phyloP scores from a whole-genome alignment of 2,888 invertebrate species.

The Micropterix aruncella region DNA sequence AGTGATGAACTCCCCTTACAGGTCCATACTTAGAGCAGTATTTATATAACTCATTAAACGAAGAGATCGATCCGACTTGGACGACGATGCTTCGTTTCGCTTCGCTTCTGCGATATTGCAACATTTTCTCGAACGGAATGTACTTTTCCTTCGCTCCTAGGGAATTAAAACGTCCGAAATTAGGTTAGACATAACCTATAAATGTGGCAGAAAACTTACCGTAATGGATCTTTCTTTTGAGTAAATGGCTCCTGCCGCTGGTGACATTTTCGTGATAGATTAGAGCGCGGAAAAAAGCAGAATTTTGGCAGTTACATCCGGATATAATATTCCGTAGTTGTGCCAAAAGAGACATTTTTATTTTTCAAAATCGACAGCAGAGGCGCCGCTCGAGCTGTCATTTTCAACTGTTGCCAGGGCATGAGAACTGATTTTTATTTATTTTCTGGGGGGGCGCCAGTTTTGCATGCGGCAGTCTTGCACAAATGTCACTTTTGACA shows the following conservation, averaged over 20 bases:
- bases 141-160: neutral
- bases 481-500: no score
- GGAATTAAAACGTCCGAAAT: no score
- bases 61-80: constrained; percentile 60
- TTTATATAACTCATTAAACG: constrained; percentile 48
- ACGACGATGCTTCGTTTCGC: constrained; percentile 58
- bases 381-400: no score
- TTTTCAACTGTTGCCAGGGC: no score
- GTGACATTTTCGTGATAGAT: neutral
- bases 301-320: neutral
- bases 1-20: constrained; percentile 53
- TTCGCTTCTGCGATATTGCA: constrained; percentile 43
- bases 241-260: neutral
- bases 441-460: no score
- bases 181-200: neutral
- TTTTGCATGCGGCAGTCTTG: no score
- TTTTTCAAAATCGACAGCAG: no score
- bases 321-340: neutral
- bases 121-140: constrained; percentile 40
- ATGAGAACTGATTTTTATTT: no score
- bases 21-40: constrained; percentile 55
- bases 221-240: neutral
- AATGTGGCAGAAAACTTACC: neutral
- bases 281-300: neutral
- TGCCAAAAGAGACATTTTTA: neutral